Conservation (phyloP, 2,797 vertebrate species). For the Tiaroga cobitis region DNA sequence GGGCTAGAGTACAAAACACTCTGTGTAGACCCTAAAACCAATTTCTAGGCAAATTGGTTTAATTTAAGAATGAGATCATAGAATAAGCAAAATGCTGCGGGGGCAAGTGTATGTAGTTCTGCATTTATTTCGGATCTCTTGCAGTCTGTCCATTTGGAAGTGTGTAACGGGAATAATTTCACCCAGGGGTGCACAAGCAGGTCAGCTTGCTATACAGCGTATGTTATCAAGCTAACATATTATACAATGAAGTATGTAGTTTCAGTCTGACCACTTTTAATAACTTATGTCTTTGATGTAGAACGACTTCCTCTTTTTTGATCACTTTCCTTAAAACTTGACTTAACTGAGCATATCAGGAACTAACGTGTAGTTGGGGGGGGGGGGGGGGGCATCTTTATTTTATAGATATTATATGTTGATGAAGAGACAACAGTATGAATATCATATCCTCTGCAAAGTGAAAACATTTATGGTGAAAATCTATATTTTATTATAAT, state of each 20-base stretch:
- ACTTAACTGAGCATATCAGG: conserved; percentile 19
- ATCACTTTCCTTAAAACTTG: conserved; percentile 36
- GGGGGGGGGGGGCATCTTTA: background rate
- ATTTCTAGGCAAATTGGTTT: conserved; percentile 89
- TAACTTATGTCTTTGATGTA: conserved; percentile 37
- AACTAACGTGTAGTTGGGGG: background rate
- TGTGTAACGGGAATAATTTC: conserved; percentile 50
- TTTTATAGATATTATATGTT: conserved; percentile 6
- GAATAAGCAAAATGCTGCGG: conserved; percentile 83
- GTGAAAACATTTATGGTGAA: background rate
- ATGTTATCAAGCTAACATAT: conserved; percentile 28
- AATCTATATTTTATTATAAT: background rate
- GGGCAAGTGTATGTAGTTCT: conserved; percentile 80
- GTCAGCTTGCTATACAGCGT: conserved; percentile 21
- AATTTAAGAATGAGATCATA: conserved; percentile 87
- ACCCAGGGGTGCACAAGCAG: conserved; percentile 47
- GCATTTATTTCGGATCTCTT: conserved; percentile 76
- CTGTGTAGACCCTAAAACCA: conserved; percentile 85
- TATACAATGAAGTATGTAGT: conserved; percentile 17
- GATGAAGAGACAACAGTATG: conserved; percentile 19
- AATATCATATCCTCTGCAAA: background rate
- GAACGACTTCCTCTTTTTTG: conserved; percentile 1
- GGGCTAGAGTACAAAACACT: conserved; percentile 81
- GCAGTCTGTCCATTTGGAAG: conserved; percentile 73
- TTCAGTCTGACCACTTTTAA: conserved; percentile 21